Conservation (phyloP, 2,797 vertebrate species). For the Phaenicophaeus curvirostris region DNA sequence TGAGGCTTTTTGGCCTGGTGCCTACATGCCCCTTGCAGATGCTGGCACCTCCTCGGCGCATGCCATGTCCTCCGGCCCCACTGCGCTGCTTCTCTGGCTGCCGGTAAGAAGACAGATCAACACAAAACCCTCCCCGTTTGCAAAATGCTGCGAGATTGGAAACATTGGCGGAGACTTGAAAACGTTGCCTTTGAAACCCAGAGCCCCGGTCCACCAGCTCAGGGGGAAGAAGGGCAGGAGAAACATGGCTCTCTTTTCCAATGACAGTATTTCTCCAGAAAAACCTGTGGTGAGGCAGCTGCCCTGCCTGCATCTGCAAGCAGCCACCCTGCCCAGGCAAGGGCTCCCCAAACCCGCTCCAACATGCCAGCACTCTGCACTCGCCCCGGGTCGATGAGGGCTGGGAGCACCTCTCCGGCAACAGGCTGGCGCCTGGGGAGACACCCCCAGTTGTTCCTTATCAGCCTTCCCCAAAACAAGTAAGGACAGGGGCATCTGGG, state of each 20-base stretch:
- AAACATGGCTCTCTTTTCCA: background rate
- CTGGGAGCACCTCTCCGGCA: constrained; percentile 15
- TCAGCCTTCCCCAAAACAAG: constrained; percentile 43
- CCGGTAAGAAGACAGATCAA: background rate
- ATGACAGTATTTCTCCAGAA: background rate
- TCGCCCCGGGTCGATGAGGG: background rate
- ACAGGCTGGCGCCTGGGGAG: background rate
- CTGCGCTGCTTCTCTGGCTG: background rate
- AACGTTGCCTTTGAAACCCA: background rate
- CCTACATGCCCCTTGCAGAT: background rate
- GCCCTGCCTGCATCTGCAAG: constrained; percentile 8
- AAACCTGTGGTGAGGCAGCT: constrained; percentile 6
- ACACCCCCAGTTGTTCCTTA: constrained; percentile 24
- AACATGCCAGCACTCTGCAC: background rate
- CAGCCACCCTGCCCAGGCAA: constrained; percentile 29
- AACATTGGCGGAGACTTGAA: background rate
- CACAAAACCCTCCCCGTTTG: background rate
- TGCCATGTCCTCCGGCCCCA: accelerated
- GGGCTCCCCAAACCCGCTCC: background rate
- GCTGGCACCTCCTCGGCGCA: background rate
- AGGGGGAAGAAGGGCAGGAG: background rate
- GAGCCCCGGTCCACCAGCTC: background rate
- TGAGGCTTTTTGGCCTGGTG: background rate
- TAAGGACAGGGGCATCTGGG: constrained; percentile 34
- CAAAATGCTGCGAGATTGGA: accelerated